These are phyloP conservation scores for Hymenochirus boettgeri DNA, from an alignment of 2,113 vertebrate genomes.

Conservation along the genomic window DNA sequence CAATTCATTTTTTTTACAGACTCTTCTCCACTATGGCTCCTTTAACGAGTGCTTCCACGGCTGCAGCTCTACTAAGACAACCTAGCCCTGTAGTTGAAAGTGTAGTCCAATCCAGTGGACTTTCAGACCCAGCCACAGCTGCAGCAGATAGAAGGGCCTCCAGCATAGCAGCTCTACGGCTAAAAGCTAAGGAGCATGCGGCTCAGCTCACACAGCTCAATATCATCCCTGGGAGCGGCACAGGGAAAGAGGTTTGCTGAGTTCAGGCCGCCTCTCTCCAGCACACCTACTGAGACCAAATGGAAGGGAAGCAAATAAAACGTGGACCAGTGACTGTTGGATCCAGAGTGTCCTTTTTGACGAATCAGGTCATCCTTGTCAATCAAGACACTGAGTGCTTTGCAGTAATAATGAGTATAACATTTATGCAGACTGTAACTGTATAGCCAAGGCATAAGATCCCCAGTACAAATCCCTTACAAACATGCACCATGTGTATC, in stretches of 20 bases:
- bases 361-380: constrained; percentile 13
- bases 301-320: constrained; percentile 48
- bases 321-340: constrained; percentile 36
- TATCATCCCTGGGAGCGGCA: constrained; percentile 83
- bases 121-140: constrained; percentile 71
- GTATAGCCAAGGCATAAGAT: constrained; percentile 16
- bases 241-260: constrained; percentile 98
- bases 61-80: constrained; percentile 84
- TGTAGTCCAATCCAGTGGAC: constrained; percentile 64
- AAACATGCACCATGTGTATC: background rate
- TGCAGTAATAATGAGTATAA: constrained; percentile 31
- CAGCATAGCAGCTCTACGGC: constrained; percentile 89
- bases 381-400: constrained; percentile 5
- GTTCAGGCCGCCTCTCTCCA: constrained; percentile 53
- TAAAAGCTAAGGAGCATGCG: constrained; percentile 95
- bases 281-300: constrained; percentile 81
- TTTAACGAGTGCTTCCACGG: constrained; percentile 87
- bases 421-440: constrained; percentile 31
- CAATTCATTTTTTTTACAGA: constrained; percentile 60
- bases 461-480: background rate
- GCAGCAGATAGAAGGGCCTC: constrained; percentile 89
- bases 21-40: constrained; percentile 93
- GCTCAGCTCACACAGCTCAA: constrained; percentile 97
- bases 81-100: constrained; percentile 71
- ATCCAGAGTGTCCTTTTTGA: constrained; percentile 12